phyloP scores from a whole-genome alignment of 2,797 vertebrate genomes.

The Hippoglossus hippoglossus region DNA sequence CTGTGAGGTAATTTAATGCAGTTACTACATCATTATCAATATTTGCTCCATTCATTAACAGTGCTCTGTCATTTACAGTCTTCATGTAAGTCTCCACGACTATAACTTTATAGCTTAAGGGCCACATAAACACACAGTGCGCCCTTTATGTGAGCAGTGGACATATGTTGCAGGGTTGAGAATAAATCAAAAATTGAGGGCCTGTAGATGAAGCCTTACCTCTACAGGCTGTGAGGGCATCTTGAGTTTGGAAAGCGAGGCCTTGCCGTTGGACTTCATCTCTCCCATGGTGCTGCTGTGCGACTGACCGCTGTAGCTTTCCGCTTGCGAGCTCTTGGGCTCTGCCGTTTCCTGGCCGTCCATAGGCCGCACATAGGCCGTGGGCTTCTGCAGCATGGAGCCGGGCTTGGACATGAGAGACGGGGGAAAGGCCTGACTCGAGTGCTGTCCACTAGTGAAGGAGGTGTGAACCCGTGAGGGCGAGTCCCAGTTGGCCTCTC shows the following conservation, averaged over 20 bases:
- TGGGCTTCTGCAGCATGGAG: constrained; percentile 98
- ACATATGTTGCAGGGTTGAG: not conserved
- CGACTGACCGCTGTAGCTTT: constrained; percentile 91
- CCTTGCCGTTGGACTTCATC: constrained; percentile 95
- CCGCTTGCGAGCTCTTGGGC: constrained; percentile 91
- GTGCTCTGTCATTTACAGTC: not conserved
- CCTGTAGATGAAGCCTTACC: constrained; percentile 78
- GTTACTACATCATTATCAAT: constrained; percentile 36
- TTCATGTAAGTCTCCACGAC: not conserved
- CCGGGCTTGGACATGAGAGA: constrained; percentile 96
- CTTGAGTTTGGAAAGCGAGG: constrained; percentile 96
- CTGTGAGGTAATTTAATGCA: constrained; percentile 22
- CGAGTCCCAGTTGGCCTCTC: constrained; percentile 97
- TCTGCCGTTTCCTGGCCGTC: constrained; percentile 98
- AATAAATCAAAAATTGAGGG: not conserved
- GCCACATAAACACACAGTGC: not conserved
- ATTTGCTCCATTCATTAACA: constrained; percentile 15
- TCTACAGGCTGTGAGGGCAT: constrained; percentile 95
- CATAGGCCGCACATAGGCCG: constrained; percentile 99
- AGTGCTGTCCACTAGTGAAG: constrained; percentile 91
- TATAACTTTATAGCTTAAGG: not conserved
- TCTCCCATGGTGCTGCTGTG: constrained; percentile 91
- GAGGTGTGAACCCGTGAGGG: constrained; percentile 94
- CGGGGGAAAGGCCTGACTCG: constrained; percentile 94
- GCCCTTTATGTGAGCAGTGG: not conserved